phyloP scores from a whole-genome alignment of 2,888 invertebrate species.

The Venusia cambrica region DNA sequence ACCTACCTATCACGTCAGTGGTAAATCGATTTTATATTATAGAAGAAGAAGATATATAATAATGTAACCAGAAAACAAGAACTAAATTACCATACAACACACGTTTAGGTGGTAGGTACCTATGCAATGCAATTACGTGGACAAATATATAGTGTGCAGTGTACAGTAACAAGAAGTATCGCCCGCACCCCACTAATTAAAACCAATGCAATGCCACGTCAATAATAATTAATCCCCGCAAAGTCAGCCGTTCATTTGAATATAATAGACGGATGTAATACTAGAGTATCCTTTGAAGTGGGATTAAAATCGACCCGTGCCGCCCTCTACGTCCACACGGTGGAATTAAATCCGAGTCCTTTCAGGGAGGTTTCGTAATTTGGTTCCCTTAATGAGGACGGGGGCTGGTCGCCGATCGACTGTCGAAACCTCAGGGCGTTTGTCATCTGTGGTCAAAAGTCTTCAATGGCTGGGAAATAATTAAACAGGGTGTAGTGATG shows the following conservation, averaged over 20 bases:
- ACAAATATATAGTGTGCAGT: neutral
- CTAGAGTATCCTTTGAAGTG: conserved; percentile 71
- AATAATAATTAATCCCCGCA: conserved; percentile 45
- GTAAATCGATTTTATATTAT: too few species aligned
- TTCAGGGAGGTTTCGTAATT: conserved; percentile 57
- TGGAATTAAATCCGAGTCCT: conserved; percentile 70
- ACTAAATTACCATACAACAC: too few species aligned
- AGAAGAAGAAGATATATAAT: too few species aligned
- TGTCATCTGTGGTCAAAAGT: too few species aligned
- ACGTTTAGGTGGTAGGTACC: too few species aligned
- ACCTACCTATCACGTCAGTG: too few species aligned
- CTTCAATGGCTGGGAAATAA: conserved; percentile 7
- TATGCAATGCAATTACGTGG: neutral
- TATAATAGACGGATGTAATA: conserved; percentile 54
- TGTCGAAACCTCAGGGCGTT: too few species aligned
- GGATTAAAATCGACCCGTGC: conserved; percentile 60
- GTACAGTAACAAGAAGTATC: conserved; percentile 8
- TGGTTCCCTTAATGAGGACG: conserved; percentile 48
- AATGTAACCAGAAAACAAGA: too few species aligned
- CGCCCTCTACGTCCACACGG: conserved; percentile 44
- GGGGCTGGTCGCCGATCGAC: conserved; percentile 32
- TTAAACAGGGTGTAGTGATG: too few species aligned
- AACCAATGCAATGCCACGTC: conserved; percentile 32
- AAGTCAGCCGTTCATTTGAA: conserved; percentile 48
- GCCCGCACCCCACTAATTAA: conserved; percentile 31